These are phyloP conservation scores for Leucophora obtusa DNA, from an alignment of 2,888 invertebrate genomes.

Conservation along the genomic window DNA sequence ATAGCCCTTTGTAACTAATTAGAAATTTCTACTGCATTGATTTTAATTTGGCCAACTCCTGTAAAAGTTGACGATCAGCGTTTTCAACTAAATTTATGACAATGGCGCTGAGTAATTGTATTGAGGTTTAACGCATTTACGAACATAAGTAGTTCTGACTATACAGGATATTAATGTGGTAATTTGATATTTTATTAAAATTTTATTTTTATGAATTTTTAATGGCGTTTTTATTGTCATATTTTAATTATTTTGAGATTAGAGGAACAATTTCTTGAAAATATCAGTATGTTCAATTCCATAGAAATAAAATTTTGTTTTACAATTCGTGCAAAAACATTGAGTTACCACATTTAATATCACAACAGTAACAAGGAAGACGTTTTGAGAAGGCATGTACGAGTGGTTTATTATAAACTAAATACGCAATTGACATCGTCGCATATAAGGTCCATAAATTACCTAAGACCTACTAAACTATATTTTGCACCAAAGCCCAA, in stretches of 20 bases:
- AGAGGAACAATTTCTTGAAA: conserved; percentile 7
- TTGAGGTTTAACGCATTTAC: conserved; percentile 27
- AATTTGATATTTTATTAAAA: conserved; percentile 61
- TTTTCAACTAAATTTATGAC: conserved; percentile 50
- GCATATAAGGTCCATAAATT: no score
- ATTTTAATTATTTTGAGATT: neutral
- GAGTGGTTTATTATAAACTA: no score
- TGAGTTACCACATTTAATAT: no score
- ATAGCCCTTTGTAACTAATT: no score
- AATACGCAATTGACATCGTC: no score
- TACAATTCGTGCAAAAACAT: no score
- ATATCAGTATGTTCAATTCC: neutral
- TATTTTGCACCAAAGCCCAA: no score
- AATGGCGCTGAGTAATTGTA: conserved; percentile 53
- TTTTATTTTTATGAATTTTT: conserved; percentile 46
- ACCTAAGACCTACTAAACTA: no score
- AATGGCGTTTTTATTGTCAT: conserved; percentile 32
- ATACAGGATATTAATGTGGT: conserved; percentile 51
- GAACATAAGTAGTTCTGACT: neutral
- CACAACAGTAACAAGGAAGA: no score
- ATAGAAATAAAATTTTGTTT: neutral
- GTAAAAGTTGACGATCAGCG: neutral
- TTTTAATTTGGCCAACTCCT: no score
- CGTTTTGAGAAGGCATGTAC: no score
- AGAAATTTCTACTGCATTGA: no score